A percentile compares a stretch with the other conserved stretches of the same genome.
phyloP scores from a whole-genome alignment of 2,888 invertebrate genomes.

The Salticus scenicus region DNA sequence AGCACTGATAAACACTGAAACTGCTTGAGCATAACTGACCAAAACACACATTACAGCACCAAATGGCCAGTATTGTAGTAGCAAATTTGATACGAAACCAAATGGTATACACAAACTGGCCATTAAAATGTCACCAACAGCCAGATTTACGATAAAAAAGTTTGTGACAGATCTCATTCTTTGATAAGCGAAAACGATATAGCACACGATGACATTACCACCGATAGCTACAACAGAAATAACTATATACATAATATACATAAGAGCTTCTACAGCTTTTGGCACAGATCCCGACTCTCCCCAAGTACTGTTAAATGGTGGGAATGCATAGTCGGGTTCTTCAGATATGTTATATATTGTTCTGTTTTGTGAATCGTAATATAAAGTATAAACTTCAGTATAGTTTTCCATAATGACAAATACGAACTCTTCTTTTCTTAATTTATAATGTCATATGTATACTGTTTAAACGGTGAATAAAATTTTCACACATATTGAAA shows the following conservation, averaged over 20 bases:
- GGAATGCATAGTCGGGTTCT: background rate
- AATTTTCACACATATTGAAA: too few species aligned
- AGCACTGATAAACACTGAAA: conserved; percentile 79
- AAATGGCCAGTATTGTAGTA: conserved; percentile 91
- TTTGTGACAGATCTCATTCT: conserved; percentile 95
- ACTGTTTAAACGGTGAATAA: too few species aligned
- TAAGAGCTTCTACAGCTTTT: conserved; percentile 74
- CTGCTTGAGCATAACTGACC: conserved; percentile 85
- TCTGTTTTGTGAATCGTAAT: background rate
- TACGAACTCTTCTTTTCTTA: too few species aligned
- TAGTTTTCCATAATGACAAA: conserved; percentile 22
- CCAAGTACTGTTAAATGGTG: background rate
- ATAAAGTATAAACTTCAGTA: conserved; percentile 9
- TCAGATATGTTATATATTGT: conserved; percentile 6
- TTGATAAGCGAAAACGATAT: conserved; percentile 87
- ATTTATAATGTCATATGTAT: too few species aligned
- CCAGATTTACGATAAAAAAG: conserved; percentile 89
- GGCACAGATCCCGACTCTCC: conserved; percentile 24
- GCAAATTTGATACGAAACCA: conserved; percentile 86
- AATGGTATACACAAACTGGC: conserved; percentile 93
- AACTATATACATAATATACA: conserved; percentile 77
- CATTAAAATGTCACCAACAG: conserved; percentile 92
- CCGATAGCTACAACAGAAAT: conserved; percentile 77
- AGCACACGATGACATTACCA: conserved; percentile 83
- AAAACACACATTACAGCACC: conserved; percentile 87